Evolutionary conservation across 2,888 invertebrate species (phyloP).

Genomic region (Andrena trimmerana): DNA sequence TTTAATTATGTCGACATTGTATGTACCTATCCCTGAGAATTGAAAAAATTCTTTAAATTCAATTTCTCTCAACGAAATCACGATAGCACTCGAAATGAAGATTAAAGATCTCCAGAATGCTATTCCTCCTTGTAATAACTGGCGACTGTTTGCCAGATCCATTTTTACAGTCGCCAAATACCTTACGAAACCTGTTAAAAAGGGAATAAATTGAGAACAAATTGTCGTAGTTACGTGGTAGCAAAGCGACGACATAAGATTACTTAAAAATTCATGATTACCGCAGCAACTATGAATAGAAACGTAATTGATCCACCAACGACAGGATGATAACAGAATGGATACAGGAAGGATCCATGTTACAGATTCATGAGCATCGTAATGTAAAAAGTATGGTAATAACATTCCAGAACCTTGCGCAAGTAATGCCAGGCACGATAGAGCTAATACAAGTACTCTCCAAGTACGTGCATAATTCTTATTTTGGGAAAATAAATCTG

Average conservation of each 20-base stretch:
- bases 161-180: constrained; percentile 86
- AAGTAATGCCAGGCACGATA: constrained; percentile 86
- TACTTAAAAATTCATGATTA: constrained; percentile 55
- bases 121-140: constrained; percentile 90
- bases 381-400: constrained; percentile 89
- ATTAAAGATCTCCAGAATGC: constrained; percentile 92
- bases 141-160: constrained; percentile 88
- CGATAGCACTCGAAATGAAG: constrained; percentile 89
- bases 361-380: constrained; percentile 70
- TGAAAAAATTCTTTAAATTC: constrained; percentile 76
- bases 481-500: constrained; percentile 53
- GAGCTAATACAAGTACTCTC: constrained; percentile 17
- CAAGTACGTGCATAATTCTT: not conserved
- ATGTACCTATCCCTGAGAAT: constrained; percentile 57
- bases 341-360: constrained; percentile 89
- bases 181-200: constrained; percentile 80
- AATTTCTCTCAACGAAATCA: constrained; percentile 85
- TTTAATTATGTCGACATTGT: constrained; percentile 76
- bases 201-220: constrained; percentile 8
- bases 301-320: constrained; percentile 95
- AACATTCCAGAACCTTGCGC: constrained; percentile 90
- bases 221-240: not conserved
- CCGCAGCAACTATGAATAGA: constrained; percentile 83
- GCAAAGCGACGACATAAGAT: constrained; percentile 8
- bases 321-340: constrained; percentile 89